phyloP scores from a whole-genome alignment of 1,140 invertebrate genomes.

The Ceratina japonica region DNA sequence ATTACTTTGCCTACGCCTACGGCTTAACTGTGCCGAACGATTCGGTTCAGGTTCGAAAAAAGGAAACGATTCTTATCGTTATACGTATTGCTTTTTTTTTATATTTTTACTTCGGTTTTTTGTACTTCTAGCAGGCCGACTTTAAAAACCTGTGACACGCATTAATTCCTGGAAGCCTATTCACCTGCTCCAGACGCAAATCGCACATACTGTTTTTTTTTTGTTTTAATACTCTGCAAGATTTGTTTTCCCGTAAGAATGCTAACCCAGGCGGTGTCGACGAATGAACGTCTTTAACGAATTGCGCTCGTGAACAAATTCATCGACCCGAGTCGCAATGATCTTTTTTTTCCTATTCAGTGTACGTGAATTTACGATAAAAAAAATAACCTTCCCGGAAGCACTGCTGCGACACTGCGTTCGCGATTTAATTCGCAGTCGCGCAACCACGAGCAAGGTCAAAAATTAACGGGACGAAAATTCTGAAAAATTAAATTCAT shows the following conservation, averaged over 20 bases:
- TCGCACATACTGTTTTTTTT: not conserved
- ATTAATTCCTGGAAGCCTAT: slow-evolving; percentile 30
- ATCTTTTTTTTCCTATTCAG: not conserved
- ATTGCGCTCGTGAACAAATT: slow-evolving; percentile 39
- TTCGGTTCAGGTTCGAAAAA: slow-evolving; percentile 38
- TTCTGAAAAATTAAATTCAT: slow-evolving; percentile 66
- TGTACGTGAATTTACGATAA: slow-evolving; percentile 36
- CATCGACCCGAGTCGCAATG: slow-evolving; percentile 30
- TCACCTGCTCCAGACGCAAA: slow-evolving; percentile 29
- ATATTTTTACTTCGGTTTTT: not conserved
- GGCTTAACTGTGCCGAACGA: slow-evolving; percentile 38
- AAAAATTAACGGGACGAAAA: slow-evolving; percentile 51
- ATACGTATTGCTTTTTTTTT: not conserved
- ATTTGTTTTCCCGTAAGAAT: slow-evolving; percentile 44
- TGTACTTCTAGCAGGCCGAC: slow-evolving; percentile 12
- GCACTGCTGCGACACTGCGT: slow-evolving; percentile 49
- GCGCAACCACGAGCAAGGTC: slow-evolving; percentile 44
- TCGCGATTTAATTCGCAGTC: slow-evolving; percentile 31
- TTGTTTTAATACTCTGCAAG: slow-evolving; percentile 14
- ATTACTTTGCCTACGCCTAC: slow-evolving; percentile 4
- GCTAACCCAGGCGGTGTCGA: slow-evolving; percentile 35
- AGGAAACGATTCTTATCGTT: slow-evolving; percentile 34
- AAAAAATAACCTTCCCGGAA: slow-evolving; percentile 41
- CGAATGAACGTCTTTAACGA: slow-evolving; percentile 46
- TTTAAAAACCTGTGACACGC: slow-evolving; percentile 41